A percentile compares a stretch with the other conserved stretches of the same genome.
phyloP scores from a whole-genome alignment of 2,888 invertebrate species.

The Andrena praecox region DNA sequence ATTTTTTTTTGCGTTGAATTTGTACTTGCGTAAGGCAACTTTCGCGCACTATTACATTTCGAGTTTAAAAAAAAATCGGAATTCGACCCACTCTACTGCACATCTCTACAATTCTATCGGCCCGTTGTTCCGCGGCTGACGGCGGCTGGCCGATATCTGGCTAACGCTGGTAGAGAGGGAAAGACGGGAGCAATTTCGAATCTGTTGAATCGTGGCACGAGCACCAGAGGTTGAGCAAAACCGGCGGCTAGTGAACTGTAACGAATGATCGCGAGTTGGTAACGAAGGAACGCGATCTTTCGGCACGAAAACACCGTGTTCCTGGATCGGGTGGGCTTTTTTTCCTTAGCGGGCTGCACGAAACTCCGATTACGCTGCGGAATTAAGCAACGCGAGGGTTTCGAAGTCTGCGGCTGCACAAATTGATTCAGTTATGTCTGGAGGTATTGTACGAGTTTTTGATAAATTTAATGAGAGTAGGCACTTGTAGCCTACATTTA shows the following conservation, averaged over 20 bases:
- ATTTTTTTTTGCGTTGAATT: no score
- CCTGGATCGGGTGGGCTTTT: not conserved
- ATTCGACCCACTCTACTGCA: no score
- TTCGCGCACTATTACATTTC: no score
- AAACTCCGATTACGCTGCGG: not conserved
- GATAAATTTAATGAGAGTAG: no score
- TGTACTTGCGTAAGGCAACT: no score
- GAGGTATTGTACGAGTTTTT: no score
- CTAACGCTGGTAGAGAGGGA: conserved; percentile 3
- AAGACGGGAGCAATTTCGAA: conserved; percentile 39
- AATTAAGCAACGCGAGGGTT: not conserved
- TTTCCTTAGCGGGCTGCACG: not conserved
- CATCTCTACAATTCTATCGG: not conserved
- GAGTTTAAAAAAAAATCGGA: no score
- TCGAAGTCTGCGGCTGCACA: not conserved
- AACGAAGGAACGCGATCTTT: conserved; percentile 2
- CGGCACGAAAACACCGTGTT: not conserved
- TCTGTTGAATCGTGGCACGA: conserved; percentile 35
- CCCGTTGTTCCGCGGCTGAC: conserved; percentile 39
- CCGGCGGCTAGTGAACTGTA: conserved; percentile 53
- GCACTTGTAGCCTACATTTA: no score
- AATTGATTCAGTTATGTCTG: not conserved
- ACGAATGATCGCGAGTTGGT: conserved; percentile 34
- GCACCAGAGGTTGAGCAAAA: conserved; percentile 53
- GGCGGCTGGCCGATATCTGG: conserved; percentile 35